Base-by-base conservation (phyloP, 2,797 vertebrate species). In the Parotocinclus haroldoi region DNA sequence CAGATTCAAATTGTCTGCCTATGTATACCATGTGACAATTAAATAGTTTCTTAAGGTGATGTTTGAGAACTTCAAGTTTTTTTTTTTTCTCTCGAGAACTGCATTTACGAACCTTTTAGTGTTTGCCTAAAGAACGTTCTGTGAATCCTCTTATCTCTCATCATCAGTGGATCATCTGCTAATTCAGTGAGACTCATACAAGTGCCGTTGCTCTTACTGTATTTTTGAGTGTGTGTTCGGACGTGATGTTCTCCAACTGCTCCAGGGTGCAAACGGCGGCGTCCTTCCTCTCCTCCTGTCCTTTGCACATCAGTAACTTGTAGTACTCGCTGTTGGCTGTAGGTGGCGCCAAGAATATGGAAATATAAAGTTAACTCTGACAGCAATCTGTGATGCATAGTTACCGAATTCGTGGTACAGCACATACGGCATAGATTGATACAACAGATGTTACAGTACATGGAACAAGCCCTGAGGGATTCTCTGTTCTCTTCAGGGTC, bases 191-290 rank as follows among this genome's bases (percentile, higher is more conserved):
- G 2, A 27, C 2, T 27, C 5, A 27, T 2, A 2, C 27, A 27
- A n/a, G 27, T 27, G 27, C 27, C 27, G 27, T 5, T 27, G 27
- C n/a, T 8, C 83, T 87, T 92, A 96, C 95, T 81, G 87, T 93
- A 80, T 95, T 97, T 86, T 95, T 94, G 9, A 92, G 92, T 9
- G 90, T 88, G 77, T 93, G 91, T n/a, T 95, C 94, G 14, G 92
- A 94, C 13, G 89, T 91, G 74, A 93, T 80, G 55, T 88, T 62
- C 75, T 93, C 90, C 86, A 96, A 58, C 72, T 96, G 91, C 69
- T 93, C 89, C 66, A 92, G 79, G n/a, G 84, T 89, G 81, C 90
- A 94, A 0, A 82, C 81, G 1, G 83, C 79, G 49, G 85, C 64
- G 7, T 89, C 86, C 59, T 82, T 64, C 59, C 81, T 85, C 78